phyloP scores from a whole-genome alignment of 1,140 invertebrate species.

The Battus philenor region DNA sequence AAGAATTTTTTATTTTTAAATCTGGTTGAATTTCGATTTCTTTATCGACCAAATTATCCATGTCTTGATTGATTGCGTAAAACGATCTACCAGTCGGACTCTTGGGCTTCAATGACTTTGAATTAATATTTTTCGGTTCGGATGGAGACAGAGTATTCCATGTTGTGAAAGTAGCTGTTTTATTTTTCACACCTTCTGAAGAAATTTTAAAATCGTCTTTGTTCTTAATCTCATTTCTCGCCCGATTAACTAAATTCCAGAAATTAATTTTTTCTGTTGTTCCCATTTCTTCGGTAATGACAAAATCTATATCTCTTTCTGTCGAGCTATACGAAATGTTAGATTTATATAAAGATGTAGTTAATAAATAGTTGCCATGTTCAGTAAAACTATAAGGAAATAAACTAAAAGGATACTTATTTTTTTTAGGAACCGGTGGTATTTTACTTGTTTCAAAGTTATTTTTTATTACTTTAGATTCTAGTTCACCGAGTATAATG shows the following conservation, averaged over 20 bases:
- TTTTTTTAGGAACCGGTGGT: conserved; percentile 20
- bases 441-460: conserved; percentile 15
- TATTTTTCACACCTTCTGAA: conserved; percentile 10
- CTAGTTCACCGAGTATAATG: conserved; percentile 37
- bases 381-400: conserved; percentile 36
- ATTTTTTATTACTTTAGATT: conserved; percentile 15
- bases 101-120: conserved; percentile 14
- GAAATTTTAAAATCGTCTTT: conserved; percentile 17
- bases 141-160: not conserved
- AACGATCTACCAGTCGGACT: conserved; percentile 10
- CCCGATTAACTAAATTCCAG: conserved; percentile 39
- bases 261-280: conserved; percentile 29
- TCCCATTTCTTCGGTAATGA: conserved; percentile 8
- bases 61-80: conserved; percentile 24
- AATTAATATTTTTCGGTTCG: conserved; percentile 16
- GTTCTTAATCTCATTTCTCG: conserved; percentile 27
- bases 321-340: no score
- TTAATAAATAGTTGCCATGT: no score
- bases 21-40: conserved; percentile 10
- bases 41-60: conserved; percentile 1
- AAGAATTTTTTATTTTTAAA: conserved; percentile 32
- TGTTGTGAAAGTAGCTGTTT: conserved; percentile 1
- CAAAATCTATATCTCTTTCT: conserved; percentile 35
- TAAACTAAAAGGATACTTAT: conserved; percentile 34
- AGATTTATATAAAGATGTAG: no score